phyloP scores from a whole-genome alignment of 2,113 vertebrate species.

The Zosterops hypoxanthus region DNA sequence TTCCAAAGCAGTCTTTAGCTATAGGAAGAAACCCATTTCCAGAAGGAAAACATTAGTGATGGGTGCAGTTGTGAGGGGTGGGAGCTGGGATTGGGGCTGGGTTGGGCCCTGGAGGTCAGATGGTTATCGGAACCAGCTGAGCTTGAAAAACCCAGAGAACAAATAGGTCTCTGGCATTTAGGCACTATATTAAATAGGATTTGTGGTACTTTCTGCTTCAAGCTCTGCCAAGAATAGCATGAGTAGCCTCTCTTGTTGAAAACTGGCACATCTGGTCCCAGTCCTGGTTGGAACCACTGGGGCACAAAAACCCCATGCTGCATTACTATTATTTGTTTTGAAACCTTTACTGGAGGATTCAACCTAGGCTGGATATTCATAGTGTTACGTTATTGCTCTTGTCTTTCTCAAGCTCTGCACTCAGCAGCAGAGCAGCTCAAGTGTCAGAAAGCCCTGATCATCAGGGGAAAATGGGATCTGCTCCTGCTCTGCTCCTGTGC shows the following conservation, averaged over 20 bases:
- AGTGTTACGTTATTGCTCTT: neutral
- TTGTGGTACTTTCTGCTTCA: constrained; percentile 56
- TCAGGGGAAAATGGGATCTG: neutral
- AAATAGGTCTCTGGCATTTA: constrained; percentile 37
- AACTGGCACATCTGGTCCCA: constrained; percentile 47
- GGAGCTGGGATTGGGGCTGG: neutral
- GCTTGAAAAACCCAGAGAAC: neutral
- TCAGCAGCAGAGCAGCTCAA: neutral
- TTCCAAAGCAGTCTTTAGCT: neutral
- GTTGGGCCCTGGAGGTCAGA: constrained; percentile 2
- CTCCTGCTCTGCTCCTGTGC: neutral
- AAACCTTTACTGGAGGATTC: neutral
- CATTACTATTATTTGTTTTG: neutral
- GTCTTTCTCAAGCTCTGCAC: neutral
- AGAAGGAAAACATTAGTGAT: constrained; percentile 11
- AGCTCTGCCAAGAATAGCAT: constrained; percentile 38
- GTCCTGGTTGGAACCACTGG: neutral
- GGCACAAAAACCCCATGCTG: neutral
- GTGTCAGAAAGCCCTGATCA: neutral
- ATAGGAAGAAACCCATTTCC: constrained; percentile 5
- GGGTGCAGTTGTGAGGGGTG: neutral
- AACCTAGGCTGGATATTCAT: neutral
- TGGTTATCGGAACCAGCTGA: constrained; percentile 19
- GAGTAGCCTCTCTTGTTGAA: constrained; percentile 44
- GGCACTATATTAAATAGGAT: constrained; percentile 22